Evolutionary conservation across 2,113 vertebrate species (phyloP).

Genomic region (Dolichallabes microphthalmus): DNA sequence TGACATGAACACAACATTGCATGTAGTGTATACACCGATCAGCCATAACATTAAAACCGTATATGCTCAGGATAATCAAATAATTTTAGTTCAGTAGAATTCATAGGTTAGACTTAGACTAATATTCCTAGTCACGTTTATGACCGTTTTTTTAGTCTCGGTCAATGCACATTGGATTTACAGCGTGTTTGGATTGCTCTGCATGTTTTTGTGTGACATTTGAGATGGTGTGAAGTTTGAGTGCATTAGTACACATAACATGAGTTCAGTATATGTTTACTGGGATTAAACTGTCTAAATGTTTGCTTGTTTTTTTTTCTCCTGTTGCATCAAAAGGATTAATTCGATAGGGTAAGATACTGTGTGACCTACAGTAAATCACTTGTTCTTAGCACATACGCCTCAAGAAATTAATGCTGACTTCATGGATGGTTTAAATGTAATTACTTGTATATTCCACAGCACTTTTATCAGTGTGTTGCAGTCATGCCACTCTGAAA

Average conservation of each 20-base stretch:
- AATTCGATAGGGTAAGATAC: conserved; percentile 90
- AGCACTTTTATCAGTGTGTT: background rate
- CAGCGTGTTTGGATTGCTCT: conserved; percentile 1
- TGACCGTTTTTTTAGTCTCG: background rate
- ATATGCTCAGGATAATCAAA: background rate
- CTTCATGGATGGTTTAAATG: background rate
- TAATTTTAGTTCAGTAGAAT: background rate
- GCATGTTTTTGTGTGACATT: background rate
- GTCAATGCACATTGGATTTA: background rate
- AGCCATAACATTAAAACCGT: too few species aligned
- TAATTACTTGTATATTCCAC: background rate
- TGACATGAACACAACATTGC: background rate
- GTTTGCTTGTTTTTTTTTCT: conserved; percentile 49
- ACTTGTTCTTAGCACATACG: background rate
- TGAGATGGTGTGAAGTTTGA: background rate
- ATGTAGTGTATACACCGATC: too few species aligned
- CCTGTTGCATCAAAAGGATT: conserved; percentile 76
- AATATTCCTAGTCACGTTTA: background rate
- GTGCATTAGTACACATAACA: background rate
- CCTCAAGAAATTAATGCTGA: background rate
- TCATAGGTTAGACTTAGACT: background rate
- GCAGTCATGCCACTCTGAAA: background rate
- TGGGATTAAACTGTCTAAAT: conserved; percentile 21
- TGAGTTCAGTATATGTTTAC: background rate
- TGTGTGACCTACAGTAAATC: background rate